phyloP scores from a whole-genome alignment of 2,797 vertebrate genomes.

The Selene dorsalis region DNA sequence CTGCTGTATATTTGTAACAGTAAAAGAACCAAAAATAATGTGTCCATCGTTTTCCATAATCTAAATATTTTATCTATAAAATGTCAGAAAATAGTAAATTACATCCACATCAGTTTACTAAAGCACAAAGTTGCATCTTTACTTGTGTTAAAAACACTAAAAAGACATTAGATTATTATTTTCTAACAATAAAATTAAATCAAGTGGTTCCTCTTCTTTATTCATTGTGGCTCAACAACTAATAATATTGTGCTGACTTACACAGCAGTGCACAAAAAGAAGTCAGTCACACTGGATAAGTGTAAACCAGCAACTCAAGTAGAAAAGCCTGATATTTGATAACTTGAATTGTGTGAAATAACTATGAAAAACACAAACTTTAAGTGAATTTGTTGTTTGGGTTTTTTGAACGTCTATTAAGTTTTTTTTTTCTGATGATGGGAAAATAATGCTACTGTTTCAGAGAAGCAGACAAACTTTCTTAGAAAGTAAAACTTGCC shows the following conservation, averaged over 20 bases:
- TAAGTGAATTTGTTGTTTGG: neutral
- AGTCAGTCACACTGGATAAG: neutral
- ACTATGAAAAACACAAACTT: neutral
- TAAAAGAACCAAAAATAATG: too few species aligned
- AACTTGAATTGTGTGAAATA: neutral
- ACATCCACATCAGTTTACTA: neutral
- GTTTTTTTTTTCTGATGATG: neutral
- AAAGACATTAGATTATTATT: neutral
- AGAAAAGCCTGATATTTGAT: neutral
- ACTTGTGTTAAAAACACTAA: neutral
- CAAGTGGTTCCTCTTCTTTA: too few species aligned
- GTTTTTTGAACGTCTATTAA: neutral
- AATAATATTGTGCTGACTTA: too few species aligned
- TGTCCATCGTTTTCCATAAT: neutral
- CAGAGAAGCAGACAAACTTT: neutral
- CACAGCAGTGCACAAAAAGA: neutral
- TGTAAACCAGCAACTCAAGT: neutral
- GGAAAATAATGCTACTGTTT: neutral
- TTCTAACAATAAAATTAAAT: too few species aligned
- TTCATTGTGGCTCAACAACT: too few species aligned
- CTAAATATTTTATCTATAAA: neutral
- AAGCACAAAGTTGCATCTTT: neutral
- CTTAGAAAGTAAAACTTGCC: neutral
- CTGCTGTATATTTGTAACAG: too few species aligned
- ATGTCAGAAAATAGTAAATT: neutral